Conservation (phyloP, 2,113 vertebrate species). For the Nyctereutes procyonoides region DNA sequence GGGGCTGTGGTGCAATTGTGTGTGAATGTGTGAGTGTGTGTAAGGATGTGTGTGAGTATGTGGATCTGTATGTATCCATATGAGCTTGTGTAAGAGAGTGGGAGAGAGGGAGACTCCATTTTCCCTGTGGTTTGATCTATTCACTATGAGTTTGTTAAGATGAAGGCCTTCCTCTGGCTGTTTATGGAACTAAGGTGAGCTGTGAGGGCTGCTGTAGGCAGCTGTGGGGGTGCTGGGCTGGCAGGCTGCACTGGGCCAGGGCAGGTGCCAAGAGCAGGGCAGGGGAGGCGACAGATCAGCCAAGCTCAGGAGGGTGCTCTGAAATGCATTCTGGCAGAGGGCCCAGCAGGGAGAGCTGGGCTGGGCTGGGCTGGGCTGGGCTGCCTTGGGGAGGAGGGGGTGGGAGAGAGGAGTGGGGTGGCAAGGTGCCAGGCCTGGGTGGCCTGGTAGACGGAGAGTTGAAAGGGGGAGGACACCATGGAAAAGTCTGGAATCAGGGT, state of each 20-base stretch:
- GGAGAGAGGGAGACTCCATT: not conserved
- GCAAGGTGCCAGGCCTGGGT: not conserved
- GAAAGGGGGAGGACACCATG: accelerated
- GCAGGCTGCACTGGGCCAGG: not conserved
- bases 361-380: not conserved
- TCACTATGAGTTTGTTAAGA: not conserved
- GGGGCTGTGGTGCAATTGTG: not conserved
- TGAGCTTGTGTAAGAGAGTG: not conserved
- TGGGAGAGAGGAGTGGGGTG: not conserved
- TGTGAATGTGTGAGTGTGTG: not conserved
- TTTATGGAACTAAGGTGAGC: not conserved
- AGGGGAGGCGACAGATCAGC: not conserved
- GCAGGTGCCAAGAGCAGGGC: not conserved
- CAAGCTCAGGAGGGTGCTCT: not conserved
- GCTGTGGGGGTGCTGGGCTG: not conserved
- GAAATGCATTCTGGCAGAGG: not conserved
- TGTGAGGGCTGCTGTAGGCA: not conserved
- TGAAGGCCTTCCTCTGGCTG: not conserved
- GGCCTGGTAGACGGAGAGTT: not conserved
- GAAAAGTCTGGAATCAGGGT: not conserved
- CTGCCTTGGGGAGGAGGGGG: not conserved
- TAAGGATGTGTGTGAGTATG: not conserved
- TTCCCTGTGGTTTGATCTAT: not conserved
- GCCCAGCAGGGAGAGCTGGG: not conserved
- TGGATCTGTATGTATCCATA: not conserved